Evolutionary conservation across 37 sponge, comb jelly and placozoan species (phyloP), one percentile per base, ranked within the genome.

Genomic region (Ephydatia muelleri): DNA sequence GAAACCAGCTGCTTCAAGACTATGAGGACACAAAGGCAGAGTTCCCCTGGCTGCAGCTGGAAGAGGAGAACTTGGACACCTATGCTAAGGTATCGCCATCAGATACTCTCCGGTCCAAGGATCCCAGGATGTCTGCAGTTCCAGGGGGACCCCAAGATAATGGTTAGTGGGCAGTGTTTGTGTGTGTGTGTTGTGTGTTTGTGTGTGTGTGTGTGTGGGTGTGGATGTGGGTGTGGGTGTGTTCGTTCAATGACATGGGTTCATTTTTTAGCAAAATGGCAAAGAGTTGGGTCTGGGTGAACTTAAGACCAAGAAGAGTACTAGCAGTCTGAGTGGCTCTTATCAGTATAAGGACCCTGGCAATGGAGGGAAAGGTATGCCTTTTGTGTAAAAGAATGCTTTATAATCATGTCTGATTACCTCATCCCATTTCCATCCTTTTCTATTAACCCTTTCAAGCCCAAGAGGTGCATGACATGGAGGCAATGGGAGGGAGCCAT

Each of bases 31-130:
- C 76, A 22, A 88, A 88, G 73, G 80, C 48, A 6, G 89, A 92
- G 39, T 82, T 88, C 79, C 93, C 93, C 21, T 92, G 93, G 93
- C 38, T 92, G 75, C 86, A 88, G 67, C 79, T 92, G 69, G 93
- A 92, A 75, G 82, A 84, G 8, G 93, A 88, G 30, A 82, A 85
- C 72, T 67, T 92, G 28, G 88, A 88, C 37, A 37, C 28, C 23
- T 26, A 68, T 12, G n/a, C 36, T 2, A 71, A 35, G 26, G 65
- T 64, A n/a, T n/a, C n/a, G n/a, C n/a, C n/a, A n/a, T n/a, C n/a
- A n/a, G n/a, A n/a, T n/a, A n/a, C n/a, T n/a, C n/a, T n/a, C n/a
- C n/a, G n/a, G n/a, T n/a, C n/a, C n/a, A n/a, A n/a, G n/a, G n/a
- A n/a, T n/a, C n/a, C n/a, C n/a, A n/a, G n/a, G n/a, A n/a, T n/a